Conservation (phyloP, 1,140 invertebrate species). For the Oppia nitens region DNA sequence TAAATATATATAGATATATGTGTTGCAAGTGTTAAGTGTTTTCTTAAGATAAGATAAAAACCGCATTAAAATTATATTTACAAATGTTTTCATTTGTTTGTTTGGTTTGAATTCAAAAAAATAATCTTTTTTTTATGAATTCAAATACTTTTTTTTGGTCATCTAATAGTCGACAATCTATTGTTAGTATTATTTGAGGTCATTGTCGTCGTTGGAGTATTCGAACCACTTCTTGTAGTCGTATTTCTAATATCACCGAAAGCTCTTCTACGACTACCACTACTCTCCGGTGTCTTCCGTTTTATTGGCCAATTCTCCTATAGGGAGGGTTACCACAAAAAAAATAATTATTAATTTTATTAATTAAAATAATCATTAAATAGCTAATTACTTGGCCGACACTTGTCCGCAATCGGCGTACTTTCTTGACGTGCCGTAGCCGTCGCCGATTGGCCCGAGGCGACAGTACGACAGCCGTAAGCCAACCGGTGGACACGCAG, state of each 20-base stretch:
- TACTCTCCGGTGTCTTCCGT: not conserved
- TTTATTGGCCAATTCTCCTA: conserved; percentile 15
- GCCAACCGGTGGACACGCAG: not conserved
- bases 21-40: no score
- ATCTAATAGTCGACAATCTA: not conserved
- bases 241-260: not conserved
- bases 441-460: conserved; percentile 6
- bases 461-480: not conserved
- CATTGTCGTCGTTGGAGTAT: not conserved
- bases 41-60: no score
- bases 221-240: not conserved
- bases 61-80: no score
- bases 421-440: not conserved
- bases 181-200: not conserved
- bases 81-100: no score
- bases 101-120: no score
- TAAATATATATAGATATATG: not conserved
- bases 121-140: no score
- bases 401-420: not conserved
- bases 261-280: not conserved
- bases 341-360: conserved; percentile 1
- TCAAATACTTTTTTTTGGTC: not conserved
- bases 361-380: not conserved
- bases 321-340: not conserved
- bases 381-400: conserved; percentile 13